These are phyloP conservation scores for Erythrolamprus reginae DNA, from an alignment of 2,113 vertebrate species.

Conservation along the genomic window DNA sequence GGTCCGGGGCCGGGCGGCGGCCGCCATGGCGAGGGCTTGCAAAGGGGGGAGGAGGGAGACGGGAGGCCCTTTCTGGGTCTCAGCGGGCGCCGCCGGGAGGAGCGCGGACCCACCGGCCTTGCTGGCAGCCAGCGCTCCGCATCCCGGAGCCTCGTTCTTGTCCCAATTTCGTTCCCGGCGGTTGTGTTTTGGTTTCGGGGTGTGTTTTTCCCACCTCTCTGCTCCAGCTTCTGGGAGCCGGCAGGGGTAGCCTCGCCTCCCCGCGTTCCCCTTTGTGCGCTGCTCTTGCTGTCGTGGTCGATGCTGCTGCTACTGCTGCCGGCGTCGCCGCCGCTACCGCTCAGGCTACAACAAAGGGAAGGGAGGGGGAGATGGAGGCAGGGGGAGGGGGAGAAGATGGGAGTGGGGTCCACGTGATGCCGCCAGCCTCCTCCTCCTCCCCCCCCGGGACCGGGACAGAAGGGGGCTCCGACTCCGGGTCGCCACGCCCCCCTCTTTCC, in stretches of 20 bases:
- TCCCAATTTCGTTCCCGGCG: neutral
- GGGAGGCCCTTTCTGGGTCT: slow-evolving; percentile 38
- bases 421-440: slow-evolving; percentile 18
- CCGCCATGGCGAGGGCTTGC: slow-evolving; percentile 44
- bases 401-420: slow-evolving; percentile 55
- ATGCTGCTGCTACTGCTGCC: neutral
- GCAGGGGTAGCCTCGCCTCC: neutral
- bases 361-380: slow-evolving; percentile 2
- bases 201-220: no score
- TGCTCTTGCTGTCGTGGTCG: neutral
- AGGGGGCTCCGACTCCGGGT: neutral
- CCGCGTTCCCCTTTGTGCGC: slow-evolving; percentile 9
- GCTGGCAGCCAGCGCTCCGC: neutral
- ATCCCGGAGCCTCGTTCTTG: neutral
- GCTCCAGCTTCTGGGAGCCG: neutral
- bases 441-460: neutral
- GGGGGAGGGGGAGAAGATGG: neutral
- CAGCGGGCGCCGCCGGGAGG: slow-evolving; percentile 37
- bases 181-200: no score
- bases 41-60: neutral
- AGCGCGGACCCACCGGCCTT: slow-evolving; percentile 36
- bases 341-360: slow-evolving; percentile 58
- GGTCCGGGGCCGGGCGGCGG: slow-evolving; percentile 27
- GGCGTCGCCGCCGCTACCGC: slow-evolving; percentile 19
- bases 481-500: neutral